Evolutionary conservation across 1,140 invertebrate genomes (phyloP), one percentile per base, ranked within the genome.

Genomic region (Popillia japonica): DNA sequence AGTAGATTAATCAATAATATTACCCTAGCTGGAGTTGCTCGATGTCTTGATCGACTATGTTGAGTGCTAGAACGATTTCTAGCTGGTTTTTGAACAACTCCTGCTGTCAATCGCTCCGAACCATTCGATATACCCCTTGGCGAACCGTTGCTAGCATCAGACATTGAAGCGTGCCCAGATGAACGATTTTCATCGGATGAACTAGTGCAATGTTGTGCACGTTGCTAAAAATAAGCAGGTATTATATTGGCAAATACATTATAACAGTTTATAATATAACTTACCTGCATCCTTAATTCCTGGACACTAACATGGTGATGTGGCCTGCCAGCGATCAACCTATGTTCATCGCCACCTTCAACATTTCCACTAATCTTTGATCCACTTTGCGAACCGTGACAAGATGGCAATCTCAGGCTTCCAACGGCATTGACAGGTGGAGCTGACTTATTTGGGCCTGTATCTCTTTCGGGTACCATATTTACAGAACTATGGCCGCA

Each of bases 111-210:
- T 72, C 92, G 89, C 83, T 94, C 91, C 88, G 92, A 83, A 92
- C 92, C 59, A 92, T 90, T 79, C 91, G 90, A 78, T 90, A 91
- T 40, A 87, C 86, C 81, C 84, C 86, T 80, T 87, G 90, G 92
- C 6, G 92, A 93, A 80, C 92, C 93, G 76, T 91, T 92, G 76
- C 90, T 90, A 48, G 92, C 93, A 83, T 96, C 95, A 41, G 95
- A 96, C 95, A 96, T 96, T 80, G 94, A 95, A n/a, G 95, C 95
- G 85, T 96, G 95, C 0, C 95, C 95, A 0, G 95, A 96, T 14
- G 95, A 96, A 34, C 94, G 89, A 86, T 95, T 96, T 86, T 96
- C 95, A 86, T 96, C 95, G 3, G 94, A 96, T 14, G 94, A 96
- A 85, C 94, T 96, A 86, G 94, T 94, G 82, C 93, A 94, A 82